Evolutionary conservation across 2,797 vertebrate genomes (phyloP), one percentile per base, ranked within the genome.

Genomic region (Menidia menidia): DNA sequence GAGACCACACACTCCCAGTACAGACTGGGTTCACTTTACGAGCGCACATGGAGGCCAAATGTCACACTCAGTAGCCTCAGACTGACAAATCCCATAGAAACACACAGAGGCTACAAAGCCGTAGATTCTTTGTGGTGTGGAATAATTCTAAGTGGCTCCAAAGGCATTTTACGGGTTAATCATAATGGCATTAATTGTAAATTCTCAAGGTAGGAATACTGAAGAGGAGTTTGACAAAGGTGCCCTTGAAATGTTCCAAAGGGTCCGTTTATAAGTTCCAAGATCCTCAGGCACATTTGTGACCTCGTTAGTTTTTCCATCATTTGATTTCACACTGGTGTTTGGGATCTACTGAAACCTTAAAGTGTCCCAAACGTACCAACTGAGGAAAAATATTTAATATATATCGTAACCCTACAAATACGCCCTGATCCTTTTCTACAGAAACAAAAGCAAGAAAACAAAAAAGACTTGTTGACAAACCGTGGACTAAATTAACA

Each of bases 11-110:
- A 72, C 69, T 84, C 74, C 71, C 71, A 71, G 63, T 67, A 41
- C 72, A 80, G 42, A 56, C 74, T 58, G 33, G 16, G 31, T 13
- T 48, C 59, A 45, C 79, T 82, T 73, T 77, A 78, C 50, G 41
- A 58, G 69, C 85, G 79, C 92, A 93, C 87, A 89, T 91, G 89
- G 86, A 85, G 80, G 79, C 88, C 91, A 92, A 91, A 91, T 88
- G 88, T 19, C 67, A 32, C 61, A 67, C 55, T 71, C 60, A 2
- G 77, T 74, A 81, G 81, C 70, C 18, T 45, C 64, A 7, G 0
- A 66, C 57, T 41, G 60, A 72, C 69, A 62, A 78, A 68, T 77
- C 60, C 31, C 48, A 45, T 1, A 31, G 65, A 72, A 56, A 68
- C 64, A 44, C 50, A 71, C 35, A 25, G 10, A 5, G n/a, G 11